Conservation (phyloP, 2,797 vertebrate species). For the Sebastes flavidus region DNA sequence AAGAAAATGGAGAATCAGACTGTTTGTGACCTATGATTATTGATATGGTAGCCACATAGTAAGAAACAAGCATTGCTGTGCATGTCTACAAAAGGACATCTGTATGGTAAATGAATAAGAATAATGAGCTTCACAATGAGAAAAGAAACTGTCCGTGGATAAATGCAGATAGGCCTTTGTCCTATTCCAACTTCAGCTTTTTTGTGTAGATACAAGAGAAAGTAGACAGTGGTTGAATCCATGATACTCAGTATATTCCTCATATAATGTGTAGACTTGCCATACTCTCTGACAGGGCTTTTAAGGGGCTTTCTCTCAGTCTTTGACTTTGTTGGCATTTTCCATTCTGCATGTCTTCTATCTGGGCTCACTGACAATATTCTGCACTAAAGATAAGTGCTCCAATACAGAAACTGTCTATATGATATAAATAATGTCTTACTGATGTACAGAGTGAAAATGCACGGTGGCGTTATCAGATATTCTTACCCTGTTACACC, state of each 20-base stretch:
- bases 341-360: slow-evolving; percentile 10
- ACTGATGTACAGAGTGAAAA: slow-evolving; percentile 5
- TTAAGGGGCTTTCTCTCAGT: slow-evolving; percentile 16
- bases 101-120: background rate
- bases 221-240: background rate
- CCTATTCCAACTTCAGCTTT: background rate
- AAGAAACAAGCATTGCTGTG: background rate
- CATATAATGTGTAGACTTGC: slow-evolving; percentile 18
- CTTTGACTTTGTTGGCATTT: slow-evolving; percentile 36
- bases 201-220: background rate
- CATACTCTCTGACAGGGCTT: slow-evolving; percentile 7
- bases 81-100: background rate
- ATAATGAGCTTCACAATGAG: background rate
- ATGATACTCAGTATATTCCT: background rate
- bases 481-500: background rate
- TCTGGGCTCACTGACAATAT: slow-evolving; percentile 21
- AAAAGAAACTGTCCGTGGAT: background rate
- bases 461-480: background rate
- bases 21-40: background rate
- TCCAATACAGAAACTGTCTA: slow-evolving; percentile 12
- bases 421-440: slow-evolving; percentile 21
- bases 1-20: background rate
- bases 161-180: background rate
- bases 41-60: background rate
- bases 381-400: slow-evolving; percentile 33